Evolutionary conservation across 2,888 invertebrate species (phyloP).

Genomic region (Ennomos quercinarius): DNA sequence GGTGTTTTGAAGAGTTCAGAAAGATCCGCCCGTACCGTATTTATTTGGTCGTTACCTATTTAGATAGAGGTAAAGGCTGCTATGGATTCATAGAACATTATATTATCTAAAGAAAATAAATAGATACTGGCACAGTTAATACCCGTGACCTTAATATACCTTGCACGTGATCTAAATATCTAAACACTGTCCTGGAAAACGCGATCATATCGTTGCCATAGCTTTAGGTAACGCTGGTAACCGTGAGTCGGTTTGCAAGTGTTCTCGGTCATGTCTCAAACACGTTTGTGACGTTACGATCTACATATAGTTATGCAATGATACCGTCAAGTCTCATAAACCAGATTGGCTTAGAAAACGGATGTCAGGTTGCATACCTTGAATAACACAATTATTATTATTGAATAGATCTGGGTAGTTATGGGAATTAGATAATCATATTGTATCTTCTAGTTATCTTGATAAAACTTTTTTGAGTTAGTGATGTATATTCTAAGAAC

Average conservation of each 20-base stretch:
- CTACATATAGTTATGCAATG: constrained; percentile 44
- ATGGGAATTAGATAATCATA: background rate
- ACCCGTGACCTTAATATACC: constrained; percentile 20
- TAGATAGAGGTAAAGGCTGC: too few relatives aligned
- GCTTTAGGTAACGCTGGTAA: constrained; percentile 32
- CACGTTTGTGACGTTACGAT: constrained; percentile 41
- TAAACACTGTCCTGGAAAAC: constrained; percentile 16
- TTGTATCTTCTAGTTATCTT: too few relatives aligned
- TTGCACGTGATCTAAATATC: constrained; percentile 18
- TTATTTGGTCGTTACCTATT: too few relatives aligned
- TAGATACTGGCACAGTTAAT: background rate
- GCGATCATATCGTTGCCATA: constrained; percentile 9
- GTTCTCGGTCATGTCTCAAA: constrained; percentile 37
- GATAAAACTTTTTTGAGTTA: too few relatives aligned
- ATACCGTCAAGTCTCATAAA: constrained; percentile 35
- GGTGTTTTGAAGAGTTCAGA: too few relatives aligned
- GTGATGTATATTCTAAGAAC: too few relatives aligned
- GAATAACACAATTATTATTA: constrained; percentile 31
- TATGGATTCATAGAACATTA: too few relatives aligned
- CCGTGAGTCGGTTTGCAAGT: constrained; percentile 37
- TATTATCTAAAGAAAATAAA: too few relatives aligned
- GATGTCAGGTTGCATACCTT: constrained; percentile 38
- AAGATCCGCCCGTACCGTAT: too few relatives aligned
- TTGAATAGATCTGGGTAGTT: constrained; percentile 10
- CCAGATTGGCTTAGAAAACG: constrained; percentile 40